Conservation (phyloP, 2,113 vertebrate species). For the Bubalus kerabau region DNA sequence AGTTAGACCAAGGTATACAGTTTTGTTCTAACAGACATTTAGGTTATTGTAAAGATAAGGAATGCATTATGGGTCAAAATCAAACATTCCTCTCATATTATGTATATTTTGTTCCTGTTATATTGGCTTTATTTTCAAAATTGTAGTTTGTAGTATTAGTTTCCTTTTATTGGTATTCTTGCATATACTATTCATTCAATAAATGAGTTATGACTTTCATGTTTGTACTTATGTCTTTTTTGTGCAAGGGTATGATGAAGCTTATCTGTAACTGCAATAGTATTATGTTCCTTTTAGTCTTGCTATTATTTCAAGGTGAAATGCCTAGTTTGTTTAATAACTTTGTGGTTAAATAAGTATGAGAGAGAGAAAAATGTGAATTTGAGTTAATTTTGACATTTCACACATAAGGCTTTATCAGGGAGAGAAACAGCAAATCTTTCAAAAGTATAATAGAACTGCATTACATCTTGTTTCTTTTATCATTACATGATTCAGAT, state of each 20-base stretch:
- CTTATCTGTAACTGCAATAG: not conserved
- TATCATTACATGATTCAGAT: not conserved
- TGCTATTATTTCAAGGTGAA: slow-evolving; percentile 36
- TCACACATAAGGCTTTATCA: not conserved
- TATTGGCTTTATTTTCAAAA: slow-evolving; percentile 85
- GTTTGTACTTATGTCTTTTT: slow-evolving; percentile 77
- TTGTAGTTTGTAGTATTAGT: slow-evolving; percentile 84
- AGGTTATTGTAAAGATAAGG: slow-evolving; percentile 79
- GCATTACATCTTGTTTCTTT: not conserved
- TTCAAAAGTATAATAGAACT: not conserved
- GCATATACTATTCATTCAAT: slow-evolving; percentile 83
- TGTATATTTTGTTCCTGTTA: slow-evolving; percentile 86
- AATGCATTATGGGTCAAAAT: slow-evolving; percentile 81
- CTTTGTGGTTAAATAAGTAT: slow-evolving; percentile 1
- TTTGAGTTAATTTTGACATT: slow-evolving; percentile 1
- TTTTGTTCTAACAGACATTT: slow-evolving; percentile 78
- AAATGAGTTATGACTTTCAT: slow-evolving; percentile 83
- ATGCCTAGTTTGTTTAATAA: not conserved
- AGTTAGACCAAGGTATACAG: slow-evolving; percentile 74
- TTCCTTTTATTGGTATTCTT: slow-evolving; percentile 83
- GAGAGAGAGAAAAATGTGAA: not conserved
- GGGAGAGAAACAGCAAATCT: not conserved
- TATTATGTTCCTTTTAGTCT: slow-evolving; percentile 26
- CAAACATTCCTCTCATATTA: slow-evolving; percentile 82
- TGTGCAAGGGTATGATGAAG: slow-evolving; percentile 56